These are phyloP conservation scores for Paracentrotus lividus DNA, from an alignment of 53 echinoderm and acorn worm genomes.

Conservation along the genomic window DNA sequence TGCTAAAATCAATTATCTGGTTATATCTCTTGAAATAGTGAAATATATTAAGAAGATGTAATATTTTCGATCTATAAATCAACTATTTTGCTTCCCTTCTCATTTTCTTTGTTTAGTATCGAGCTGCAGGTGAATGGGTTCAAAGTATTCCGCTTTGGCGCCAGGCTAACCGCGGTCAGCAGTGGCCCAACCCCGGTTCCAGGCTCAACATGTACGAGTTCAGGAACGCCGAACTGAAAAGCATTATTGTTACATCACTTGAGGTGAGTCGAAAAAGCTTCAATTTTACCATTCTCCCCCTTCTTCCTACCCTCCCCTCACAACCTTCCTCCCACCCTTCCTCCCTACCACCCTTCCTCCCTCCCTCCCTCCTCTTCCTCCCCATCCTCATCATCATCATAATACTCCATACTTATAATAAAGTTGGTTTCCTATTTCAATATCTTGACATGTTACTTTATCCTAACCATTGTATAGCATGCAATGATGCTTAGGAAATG, in stretches of 20 bases:
- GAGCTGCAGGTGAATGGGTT: conserved; percentile 82
- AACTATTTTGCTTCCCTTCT: not conserved
- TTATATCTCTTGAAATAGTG: too few species aligned
- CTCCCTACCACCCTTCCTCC: not conserved
- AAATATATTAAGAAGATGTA: too few species aligned
- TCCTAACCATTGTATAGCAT: too few species aligned
- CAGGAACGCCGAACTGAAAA: conserved; percentile 85
- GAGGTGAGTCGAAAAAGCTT: conserved; percentile 73
- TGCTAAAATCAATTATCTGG: too few species aligned
- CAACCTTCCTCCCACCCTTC: not conserved
- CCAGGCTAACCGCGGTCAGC: conserved; percentile 32
- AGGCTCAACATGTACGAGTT: conserved; percentile 84
- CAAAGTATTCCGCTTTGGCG: conserved; percentile 84
- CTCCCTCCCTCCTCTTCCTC: not conserved
- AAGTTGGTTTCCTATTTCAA: too few species aligned
- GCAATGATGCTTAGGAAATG: too few species aligned
- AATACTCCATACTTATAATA: too few species aligned
- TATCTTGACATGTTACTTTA: too few species aligned
- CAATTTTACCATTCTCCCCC: not conserved
- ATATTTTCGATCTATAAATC: too few species aligned
- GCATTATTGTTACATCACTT: conserved; percentile 86
- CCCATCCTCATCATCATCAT: not conserved
- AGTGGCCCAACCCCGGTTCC: conserved; percentile 77
- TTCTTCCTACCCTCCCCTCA: not conserved
- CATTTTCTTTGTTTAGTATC: conserved; percentile 53